Evolutionary conservation across 2,797 vertebrate genomes (phyloP).

Genomic region (Galagoides demidoff): DNA sequence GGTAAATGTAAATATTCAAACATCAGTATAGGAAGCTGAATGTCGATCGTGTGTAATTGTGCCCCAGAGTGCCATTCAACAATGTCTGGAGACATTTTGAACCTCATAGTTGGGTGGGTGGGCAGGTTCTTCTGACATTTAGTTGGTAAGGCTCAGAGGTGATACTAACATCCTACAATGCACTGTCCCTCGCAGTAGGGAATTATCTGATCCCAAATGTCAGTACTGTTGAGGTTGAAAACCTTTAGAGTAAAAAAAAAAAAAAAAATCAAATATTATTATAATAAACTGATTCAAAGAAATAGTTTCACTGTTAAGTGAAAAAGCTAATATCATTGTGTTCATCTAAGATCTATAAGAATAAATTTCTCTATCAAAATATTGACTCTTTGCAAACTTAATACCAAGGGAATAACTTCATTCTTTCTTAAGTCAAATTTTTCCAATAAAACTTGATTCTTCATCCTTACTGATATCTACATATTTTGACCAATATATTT

Average conservation of each 20-base stretch:
- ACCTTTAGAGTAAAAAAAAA: neutral
- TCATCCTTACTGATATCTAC: neutral
- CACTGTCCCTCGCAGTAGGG: neutral
- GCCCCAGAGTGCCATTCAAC: neutral
- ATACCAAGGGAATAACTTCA: neutral
- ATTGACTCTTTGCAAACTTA: neutral
- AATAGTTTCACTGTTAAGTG: neutral
- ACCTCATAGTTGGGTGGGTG: neutral
- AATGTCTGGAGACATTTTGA: neutral
- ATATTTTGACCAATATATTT: neutral
- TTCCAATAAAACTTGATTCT: neutral
- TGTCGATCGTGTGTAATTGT: neutral
- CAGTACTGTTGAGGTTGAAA: neutral
- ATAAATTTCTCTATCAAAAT: slow-evolving; percentile 9
- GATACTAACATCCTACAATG: too few species aligned
- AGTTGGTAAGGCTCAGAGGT: neutral
- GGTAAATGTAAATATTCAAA: neutral
- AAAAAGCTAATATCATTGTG: neutral
- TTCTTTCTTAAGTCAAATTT: neutral
- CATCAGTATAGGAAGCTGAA: neutral
- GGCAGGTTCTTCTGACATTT: neutral
- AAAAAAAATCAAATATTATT: neutral
- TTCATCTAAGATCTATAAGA: neutral
- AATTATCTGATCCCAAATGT: neutral
- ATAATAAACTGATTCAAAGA: neutral